Percentiles rank a stretch among this genome's conserved stretches.
phyloP scores from a whole-genome alignment of 2,113 vertebrate genomes.

The Cheirogaleus medius region DNA sequence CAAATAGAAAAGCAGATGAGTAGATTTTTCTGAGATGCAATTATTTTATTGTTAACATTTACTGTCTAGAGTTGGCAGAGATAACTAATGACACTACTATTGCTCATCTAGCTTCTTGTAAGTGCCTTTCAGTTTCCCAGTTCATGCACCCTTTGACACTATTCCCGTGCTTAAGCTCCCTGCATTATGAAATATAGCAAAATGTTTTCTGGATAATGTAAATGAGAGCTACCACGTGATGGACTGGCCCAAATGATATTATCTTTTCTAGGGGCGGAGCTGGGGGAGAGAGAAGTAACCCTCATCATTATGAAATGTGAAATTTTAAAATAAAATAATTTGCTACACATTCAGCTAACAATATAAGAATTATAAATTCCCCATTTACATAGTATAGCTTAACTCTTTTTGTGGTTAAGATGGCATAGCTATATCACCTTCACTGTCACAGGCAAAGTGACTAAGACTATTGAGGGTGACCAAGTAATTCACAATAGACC shows the following conservation, averaged over 20 bases:
- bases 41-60: not conserved
- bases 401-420: not conserved
- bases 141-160: not conserved
- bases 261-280: rapidly evolving
- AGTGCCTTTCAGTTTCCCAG: not conserved
- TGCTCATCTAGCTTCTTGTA: rapidly evolving
- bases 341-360: not conserved
- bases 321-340: not conserved
- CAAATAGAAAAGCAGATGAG: not conserved
- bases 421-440: rapidly evolving
- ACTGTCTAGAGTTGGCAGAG: not conserved
- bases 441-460: not conserved
- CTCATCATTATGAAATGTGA: not conserved
- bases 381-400: not conserved
- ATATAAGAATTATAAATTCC: not conserved
- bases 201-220: not conserved
- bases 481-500: not conserved
- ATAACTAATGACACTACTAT: not conserved
- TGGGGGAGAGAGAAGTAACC: not conserved
- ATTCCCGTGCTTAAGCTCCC: not conserved
- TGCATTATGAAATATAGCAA: rapidly evolving
- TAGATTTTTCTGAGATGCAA: not conserved
- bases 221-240: not conserved
- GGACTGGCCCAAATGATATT: not conserved
- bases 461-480: not conserved